Conservation (phyloP, 2,113 vertebrate genomes). For the Thunnus maccoyii region DNA sequence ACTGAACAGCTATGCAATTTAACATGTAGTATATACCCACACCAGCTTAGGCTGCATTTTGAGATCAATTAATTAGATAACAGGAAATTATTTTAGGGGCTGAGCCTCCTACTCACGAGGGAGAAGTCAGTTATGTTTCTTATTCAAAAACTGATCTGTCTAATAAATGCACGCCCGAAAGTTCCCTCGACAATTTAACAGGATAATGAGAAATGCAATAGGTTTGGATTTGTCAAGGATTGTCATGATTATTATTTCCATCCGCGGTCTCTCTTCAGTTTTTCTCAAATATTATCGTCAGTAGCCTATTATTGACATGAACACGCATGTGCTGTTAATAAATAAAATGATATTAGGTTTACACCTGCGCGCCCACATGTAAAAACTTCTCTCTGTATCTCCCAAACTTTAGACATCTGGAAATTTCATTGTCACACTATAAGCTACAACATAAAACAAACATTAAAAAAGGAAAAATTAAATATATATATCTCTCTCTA, state of each 20-base stretch:
- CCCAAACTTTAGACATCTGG: constrained; percentile 29
- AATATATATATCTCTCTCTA: neutral
- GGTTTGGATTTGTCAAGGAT: constrained; percentile 73
- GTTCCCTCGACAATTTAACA: constrained; percentile 76
- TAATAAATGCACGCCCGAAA: constrained; percentile 69
- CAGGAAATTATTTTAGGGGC: constrained; percentile 78
- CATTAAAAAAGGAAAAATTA: neutral
- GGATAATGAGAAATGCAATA: constrained; percentile 79
- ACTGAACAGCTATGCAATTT: constrained; percentile 55
- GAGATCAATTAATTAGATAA: constrained; percentile 79
- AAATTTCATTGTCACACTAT: neutral
- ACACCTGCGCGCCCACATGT: neutral
- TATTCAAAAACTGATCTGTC: constrained; percentile 76
- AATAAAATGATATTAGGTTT: constrained; percentile 2
- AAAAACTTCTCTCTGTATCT: constrained; percentile 1
- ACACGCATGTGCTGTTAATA: no score
- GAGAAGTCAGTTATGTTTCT: constrained; percentile 69
- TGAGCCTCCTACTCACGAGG: constrained; percentile 70
- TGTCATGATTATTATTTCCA: constrained; percentile 59
- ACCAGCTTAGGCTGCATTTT: constrained; percentile 69
- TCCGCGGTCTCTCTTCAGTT: constrained; percentile 31
- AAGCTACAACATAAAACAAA: neutral
- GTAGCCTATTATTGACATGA: no score
- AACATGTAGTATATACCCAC: constrained; percentile 46
- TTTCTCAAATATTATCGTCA: constrained; percentile 3